Evolutionary conservation across 1,140 invertebrate species (phyloP), one percentile per base, ranked within the genome.

Genomic region (Rhyacophila brunnea): DNA sequence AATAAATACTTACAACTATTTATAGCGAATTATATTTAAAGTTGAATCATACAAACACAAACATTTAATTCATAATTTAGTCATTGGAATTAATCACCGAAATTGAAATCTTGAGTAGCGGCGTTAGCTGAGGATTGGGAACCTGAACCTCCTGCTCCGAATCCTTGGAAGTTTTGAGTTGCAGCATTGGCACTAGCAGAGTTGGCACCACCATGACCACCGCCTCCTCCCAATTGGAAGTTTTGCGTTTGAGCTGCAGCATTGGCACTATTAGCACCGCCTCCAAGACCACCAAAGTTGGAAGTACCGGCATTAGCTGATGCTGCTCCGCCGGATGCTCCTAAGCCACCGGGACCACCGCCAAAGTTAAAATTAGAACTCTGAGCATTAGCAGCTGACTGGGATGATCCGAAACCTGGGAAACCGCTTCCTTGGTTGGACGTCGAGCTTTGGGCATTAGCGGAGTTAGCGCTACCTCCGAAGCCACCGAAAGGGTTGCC

Each of bases 1-100:
- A 59, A 59, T 59, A 59, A 59, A 59, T 59, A 59, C 57, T 59
- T 59, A 59, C 44, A 53, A 53, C 43, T 45, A 52, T 44, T 59
- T 59, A 59, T 49, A 59, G 57, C 57, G 57, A 59, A 18, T 47
- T 53, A 53, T 47, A 38, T 34, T 51, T 13, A 52, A 40, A 46
- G 28, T 36, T 14, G n/a, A 46, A 48, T 36, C 34, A 44, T 40
- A 52, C 23, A 28, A 28, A 28, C 23, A 28, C 23, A 28, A 28
- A 28, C 23, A 28, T 28, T 9, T 3, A 3, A 9, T 28, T 28
- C 23, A 28, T 40, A 40, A 40, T 40, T 9, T 13, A n/a, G 23
- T 28, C 23, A 28, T 28, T 9, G 3, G 9, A 28, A 28, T 28
- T 5, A 28, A 9, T 28, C 9, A 28, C 9, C 28, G 13, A 49